phyloP scores from a whole-genome alignment of 1,140 invertebrate genomes.

The Solenopsis invicta region DNA sequence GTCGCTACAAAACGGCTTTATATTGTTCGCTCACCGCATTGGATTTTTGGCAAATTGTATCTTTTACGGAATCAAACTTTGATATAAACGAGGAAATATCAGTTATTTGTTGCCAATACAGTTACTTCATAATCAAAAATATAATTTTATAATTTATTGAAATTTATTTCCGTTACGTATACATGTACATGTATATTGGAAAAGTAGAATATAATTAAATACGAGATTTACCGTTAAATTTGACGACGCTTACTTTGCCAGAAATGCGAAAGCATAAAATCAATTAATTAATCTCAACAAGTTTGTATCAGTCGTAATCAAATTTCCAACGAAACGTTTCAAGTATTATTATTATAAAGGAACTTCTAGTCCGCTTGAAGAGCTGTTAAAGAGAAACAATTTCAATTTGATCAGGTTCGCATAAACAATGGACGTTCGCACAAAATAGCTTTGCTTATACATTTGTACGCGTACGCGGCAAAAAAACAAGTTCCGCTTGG shows the following conservation, averaged over 20 bases:
- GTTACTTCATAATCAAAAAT: not conserved
- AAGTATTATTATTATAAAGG: conserved; percentile 33
- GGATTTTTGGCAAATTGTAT: conserved; percentile 40
- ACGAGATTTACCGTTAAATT: conserved; percentile 41
- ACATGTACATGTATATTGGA: not conserved
- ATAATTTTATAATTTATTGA: conserved; percentile 18
- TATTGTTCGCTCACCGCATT: not conserved
- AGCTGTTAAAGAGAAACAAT: conserved; percentile 42
- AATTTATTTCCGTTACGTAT: conserved; percentile 1
- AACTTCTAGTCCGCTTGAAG: conserved; percentile 4
- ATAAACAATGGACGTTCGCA: conserved; percentile 25
- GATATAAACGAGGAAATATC: not conserved
- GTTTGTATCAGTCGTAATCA: conserved; percentile 43
- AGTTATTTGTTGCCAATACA: not conserved
- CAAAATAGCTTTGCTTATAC: conserved; percentile 14
- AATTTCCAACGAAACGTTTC: conserved; percentile 36
- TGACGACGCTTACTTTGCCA: not conserved
- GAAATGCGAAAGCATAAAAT: conserved; percentile 47
- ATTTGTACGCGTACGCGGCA: not conserved
- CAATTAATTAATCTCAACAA: conserved; percentile 58
- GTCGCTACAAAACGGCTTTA: conserved; percentile 1
- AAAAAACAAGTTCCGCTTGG: conserved; percentile 14
- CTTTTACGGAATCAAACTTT: conserved; percentile 1
- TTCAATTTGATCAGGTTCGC: conserved; percentile 32
- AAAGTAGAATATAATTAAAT: not conserved